These are phyloP conservation scores for Alentia gelatinosa DNA, from an alignment of 2,888 invertebrate genomes.

Conservation along the genomic window DNA sequence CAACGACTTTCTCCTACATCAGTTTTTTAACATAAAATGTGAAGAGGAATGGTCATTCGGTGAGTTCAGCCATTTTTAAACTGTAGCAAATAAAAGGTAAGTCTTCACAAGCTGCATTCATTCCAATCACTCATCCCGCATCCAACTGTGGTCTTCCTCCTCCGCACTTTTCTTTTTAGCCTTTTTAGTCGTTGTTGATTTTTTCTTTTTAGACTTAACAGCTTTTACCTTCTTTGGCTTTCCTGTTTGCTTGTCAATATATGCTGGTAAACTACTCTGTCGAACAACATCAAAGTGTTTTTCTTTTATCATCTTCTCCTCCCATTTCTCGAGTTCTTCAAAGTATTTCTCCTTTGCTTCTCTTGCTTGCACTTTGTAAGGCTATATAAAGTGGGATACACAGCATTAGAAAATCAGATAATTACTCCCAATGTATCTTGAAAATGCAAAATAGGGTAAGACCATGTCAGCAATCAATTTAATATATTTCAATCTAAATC, in stretches of 20 bases:
- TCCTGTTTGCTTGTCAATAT: not conserved
- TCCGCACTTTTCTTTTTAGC: not conserved
- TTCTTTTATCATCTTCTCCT: not conserved
- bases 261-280: not conserved
- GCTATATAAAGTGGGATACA: too few species aligned
- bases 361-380: not conserved
- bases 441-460: too few species aligned
- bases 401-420: too few species aligned
- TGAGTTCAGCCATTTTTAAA: too few species aligned
- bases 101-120: too few species aligned
- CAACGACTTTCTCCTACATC: too few species aligned
- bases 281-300: conserved; percentile 3
- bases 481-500: too few species aligned
- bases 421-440: too few species aligned
- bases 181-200: not conserved
- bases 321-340: not conserved
- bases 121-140: not conserved
- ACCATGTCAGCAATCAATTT: too few species aligned
- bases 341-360: not conserved
- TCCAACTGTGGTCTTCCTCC: not conserved
- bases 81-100: too few species aligned
- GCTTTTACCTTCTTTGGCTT: conserved; percentile 18
- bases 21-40: too few species aligned
- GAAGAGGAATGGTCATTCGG: too few species aligned
- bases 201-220: not conserved